phyloP scores from a whole-genome alignment of 2,888 invertebrate species.

The Scaptomyza caliginosa region DNA sequence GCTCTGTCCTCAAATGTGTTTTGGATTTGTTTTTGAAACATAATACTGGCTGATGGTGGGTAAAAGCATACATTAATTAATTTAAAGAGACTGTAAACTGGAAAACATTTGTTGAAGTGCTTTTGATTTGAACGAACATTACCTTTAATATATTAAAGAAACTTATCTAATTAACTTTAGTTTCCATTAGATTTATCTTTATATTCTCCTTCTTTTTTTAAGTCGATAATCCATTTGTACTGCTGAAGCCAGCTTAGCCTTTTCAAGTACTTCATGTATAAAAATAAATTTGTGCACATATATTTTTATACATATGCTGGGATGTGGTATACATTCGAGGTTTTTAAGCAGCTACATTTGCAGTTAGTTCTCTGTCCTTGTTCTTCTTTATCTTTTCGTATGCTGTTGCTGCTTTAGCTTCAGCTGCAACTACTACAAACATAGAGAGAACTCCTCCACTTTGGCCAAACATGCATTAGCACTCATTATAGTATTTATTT shows the following conservation, averaged over 20 bases:
- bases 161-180: too few species aligned
- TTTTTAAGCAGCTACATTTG: slow-evolving; percentile 6
- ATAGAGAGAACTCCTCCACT: background rate
- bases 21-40: too few species aligned
- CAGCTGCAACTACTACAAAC: background rate
- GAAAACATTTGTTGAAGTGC: too few species aligned
- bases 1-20: too few species aligned
- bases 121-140: background rate
- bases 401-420: background rate
- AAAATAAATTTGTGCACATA: background rate
- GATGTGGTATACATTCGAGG: slow-evolving; percentile 7
- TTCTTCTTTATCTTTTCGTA: background rate
- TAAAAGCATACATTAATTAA: too few species aligned
- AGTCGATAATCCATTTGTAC: background rate
- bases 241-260: background rate
- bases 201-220: background rate
- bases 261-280: background rate
- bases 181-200: background rate
- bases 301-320: background rate
- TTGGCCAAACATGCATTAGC: slow-evolving; percentile 39
- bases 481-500: slow-evolving; percentile 37
- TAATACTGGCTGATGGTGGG: too few species aligned
- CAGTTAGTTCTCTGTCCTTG: background rate
- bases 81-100: too few species aligned
- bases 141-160: too few species aligned